Conservation (phyloP, 1,140 invertebrate genomes). For the Ceratina japonica region DNA sequence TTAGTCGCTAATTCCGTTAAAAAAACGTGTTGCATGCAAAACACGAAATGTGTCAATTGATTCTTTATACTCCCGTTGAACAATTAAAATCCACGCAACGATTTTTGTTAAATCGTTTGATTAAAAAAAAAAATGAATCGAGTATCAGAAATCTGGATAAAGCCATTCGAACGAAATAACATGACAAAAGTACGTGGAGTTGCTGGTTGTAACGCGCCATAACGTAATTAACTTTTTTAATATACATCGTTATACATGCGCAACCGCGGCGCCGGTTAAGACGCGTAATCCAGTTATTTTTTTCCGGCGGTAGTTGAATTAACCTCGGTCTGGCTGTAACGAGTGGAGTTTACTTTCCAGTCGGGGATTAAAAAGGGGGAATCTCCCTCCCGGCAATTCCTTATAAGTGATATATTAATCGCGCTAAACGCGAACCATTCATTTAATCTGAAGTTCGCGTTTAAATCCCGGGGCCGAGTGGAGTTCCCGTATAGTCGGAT, state of each 20-base stretch:
- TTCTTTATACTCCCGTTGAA: too few species aligned
- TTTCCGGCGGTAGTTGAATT: neutral
- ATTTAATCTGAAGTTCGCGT: neutral
- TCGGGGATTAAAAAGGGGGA: slow-evolving; percentile 15
- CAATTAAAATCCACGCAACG: too few species aligned
- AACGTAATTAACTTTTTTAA: slow-evolving; percentile 1
- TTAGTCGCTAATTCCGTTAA: too few species aligned
- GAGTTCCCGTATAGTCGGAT: neutral
- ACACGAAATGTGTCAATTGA: too few species aligned
- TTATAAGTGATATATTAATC: neutral
- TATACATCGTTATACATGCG: neutral
- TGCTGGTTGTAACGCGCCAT: neutral
- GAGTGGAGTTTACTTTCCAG: slow-evolving; percentile 17
- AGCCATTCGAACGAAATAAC: neutral
- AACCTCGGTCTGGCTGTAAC: slow-evolving; percentile 7
- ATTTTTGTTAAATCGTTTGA: neutral
- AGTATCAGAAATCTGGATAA: neutral
- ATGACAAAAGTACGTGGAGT: neutral
- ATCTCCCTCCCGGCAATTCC: neutral
- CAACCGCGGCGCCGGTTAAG: neutral
- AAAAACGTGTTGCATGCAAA: too few species aligned
- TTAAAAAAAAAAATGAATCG: neutral
- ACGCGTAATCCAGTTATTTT: neutral
- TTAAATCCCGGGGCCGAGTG: neutral
- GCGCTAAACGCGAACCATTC: neutral